These are phyloP conservation scores for Linepithema humile DNA, from an alignment of 1,140 invertebrate species.

Conservation along the genomic window DNA sequence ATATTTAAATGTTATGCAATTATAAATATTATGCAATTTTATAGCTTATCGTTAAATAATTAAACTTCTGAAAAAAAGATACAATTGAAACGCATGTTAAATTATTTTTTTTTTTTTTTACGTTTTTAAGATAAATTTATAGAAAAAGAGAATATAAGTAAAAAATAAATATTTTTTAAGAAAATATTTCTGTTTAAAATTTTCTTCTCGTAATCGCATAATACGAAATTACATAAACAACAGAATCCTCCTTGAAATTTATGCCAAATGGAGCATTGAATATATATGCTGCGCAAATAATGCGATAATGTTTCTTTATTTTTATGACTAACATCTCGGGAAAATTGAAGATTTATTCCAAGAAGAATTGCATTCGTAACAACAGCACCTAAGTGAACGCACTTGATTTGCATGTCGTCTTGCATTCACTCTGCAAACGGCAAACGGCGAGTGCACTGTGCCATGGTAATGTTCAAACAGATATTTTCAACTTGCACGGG, in stretches of 20 bases:
- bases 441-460: constrained; percentile 8
- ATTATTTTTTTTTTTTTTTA: background rate
- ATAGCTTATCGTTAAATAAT: background rate
- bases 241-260: background rate
- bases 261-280: background rate
- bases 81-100: background rate
- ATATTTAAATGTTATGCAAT: too few relatives aligned
- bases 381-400: background rate
- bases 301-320: background rate
- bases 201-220: background rate
- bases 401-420: constrained; percentile 41
- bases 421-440: constrained; percentile 1
- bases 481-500: constrained; percentile 43
- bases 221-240: background rate
- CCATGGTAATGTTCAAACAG: constrained; percentile 29
- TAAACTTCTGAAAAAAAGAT: background rate
- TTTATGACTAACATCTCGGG: background rate
- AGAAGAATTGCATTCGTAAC: background rate
- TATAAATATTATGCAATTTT: too few relatives aligned
- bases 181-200: background rate
- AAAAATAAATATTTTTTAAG: background rate
- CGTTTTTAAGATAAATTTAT: too few relatives aligned
- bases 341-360: constrained; percentile 1
- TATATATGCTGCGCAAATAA: background rate
- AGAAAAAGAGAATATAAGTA: too few relatives aligned